Evolutionary conservation across 2,113 vertebrate species (phyloP), one percentile per base, ranked within the genome.

Genomic region (Anseranas semipalmata): DNA sequence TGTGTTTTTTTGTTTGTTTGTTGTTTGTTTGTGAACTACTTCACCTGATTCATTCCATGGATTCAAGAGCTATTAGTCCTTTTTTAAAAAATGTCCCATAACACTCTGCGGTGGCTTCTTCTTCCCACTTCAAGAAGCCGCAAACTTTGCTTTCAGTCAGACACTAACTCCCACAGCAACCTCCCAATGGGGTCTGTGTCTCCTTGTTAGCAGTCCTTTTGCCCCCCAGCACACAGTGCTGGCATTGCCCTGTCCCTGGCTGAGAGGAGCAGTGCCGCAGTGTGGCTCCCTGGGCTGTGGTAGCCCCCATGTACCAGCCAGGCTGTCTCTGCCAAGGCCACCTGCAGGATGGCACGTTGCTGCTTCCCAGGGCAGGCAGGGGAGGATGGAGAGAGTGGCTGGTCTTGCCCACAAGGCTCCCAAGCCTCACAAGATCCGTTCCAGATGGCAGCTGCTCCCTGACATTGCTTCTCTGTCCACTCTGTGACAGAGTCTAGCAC

Each of bases 211-310:
- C 22, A 43, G 21, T 30, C 17, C 62, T 27, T 43, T 91, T 32
- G 14, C 10, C 35, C 46, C 59, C 35, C n/a, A 67, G 32, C 15
- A n/a, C 56, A 59, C 21, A 21, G 18, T 20, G n/a, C 17, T 50
- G 66, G 50, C 30, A 45, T 45, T 72, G 25, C 25, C 32, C 3
- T 16, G 4, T 56, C 33, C 30, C 10, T 4, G 12, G 7, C 19
- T 62, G 76, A 25, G 48, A 41, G 7, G 14, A 52, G 10, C 6
- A 41, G 4, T 56, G 19, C 6, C 32, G 4, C 19, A 75, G 27
- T 28, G 15, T 58, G 0, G 1, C 16, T 56, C 9, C 0, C 0
- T 19, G 18, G 39, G 18, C 17, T n/a, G 3, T 11, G 35, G 4
- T 18, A 37, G n/a, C 3, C 8, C 17, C 33, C 11, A 19, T 24